phyloP scores from a whole-genome alignment of 2,888 invertebrate genomes.

The Rhyacophila evoluta region DNA sequence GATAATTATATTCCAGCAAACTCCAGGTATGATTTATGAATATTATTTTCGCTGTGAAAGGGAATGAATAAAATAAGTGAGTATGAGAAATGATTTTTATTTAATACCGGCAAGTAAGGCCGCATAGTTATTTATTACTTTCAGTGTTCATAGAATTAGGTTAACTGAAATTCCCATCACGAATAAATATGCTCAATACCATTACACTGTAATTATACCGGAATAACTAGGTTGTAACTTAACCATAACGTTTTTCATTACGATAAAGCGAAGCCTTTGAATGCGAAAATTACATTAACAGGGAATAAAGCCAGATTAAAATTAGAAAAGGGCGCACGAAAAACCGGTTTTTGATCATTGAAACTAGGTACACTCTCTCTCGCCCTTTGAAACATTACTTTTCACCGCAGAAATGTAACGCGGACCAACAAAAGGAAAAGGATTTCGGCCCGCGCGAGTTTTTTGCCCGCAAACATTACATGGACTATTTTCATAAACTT shows the following conservation, averaged over 20 bases:
- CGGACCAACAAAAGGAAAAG: conserved; percentile 10
- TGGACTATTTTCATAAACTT: conserved; percentile 37
- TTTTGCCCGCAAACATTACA: conserved; percentile 27
- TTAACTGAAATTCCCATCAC: conserved; percentile 14
- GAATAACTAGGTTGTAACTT: conserved; percentile 10
- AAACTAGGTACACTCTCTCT: background rate
- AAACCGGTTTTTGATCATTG: conserved; percentile 24
- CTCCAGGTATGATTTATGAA: too few species aligned
- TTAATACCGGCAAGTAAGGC: too few species aligned
- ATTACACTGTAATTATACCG: conserved; percentile 12
- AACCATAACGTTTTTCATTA: conserved; percentile 24
- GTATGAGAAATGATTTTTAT: too few species aligned
- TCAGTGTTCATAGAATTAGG: background rate
- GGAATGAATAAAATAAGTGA: too few species aligned
- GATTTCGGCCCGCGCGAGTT: conserved; percentile 7
- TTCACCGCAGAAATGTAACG: conserved; percentile 8
- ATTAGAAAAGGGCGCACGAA: conserved; percentile 8
- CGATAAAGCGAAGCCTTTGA: conserved; percentile 20
- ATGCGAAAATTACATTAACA: conserved; percentile 22
- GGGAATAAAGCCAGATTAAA: conserved; percentile 18
- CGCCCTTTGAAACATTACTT: conserved; percentile 1
- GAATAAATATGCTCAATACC: conserved; percentile 1
- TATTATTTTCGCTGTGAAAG: too few species aligned
- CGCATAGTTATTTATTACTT: too few species aligned
- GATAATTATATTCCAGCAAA: too few species aligned